phyloP scores from a whole-genome alignment of 2,113 vertebrate species.

The Oreochromis tanganicae region DNA sequence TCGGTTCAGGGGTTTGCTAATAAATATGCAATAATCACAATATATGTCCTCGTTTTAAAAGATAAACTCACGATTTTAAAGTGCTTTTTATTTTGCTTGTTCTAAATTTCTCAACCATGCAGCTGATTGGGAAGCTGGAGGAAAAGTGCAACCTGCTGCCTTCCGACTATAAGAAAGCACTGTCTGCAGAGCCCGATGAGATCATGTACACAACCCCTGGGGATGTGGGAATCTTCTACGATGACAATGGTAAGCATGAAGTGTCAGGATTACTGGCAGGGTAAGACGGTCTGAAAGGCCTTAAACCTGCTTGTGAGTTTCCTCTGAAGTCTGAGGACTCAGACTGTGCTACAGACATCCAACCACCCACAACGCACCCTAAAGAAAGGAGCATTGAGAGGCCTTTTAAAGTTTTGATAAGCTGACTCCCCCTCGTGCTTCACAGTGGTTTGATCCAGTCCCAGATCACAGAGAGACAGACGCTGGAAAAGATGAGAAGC shows the following conservation, averaged over 20 bases:
- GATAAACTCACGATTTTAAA: not conserved
- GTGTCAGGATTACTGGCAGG: not conserved
- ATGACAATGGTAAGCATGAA: slow-evolving; percentile 78
- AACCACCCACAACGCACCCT: rapidly evolving
- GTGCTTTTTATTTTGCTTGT: not conserved
- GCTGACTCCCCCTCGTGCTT: not conserved
- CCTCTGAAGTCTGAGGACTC: not conserved
- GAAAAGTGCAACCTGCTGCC: slow-evolving; percentile 81
- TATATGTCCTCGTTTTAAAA: not conserved
- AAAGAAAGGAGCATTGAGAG: not conserved
- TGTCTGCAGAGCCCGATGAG: slow-evolving; percentile 82
- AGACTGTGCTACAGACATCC: not conserved
- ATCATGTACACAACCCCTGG: slow-evolving; percentile 82
- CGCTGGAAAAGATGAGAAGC: not conserved
- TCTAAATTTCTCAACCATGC: not conserved
- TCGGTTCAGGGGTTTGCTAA: not conserved
- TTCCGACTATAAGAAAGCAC: slow-evolving; percentile 76
- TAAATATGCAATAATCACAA: not conserved
- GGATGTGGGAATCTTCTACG: slow-evolving; percentile 87
- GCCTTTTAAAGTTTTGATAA: not conserved
- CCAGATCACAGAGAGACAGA: not conserved
- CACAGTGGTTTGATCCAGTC: not conserved
- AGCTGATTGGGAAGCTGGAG: slow-evolving; percentile 83
- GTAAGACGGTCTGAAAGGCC: not conserved
- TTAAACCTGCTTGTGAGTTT: not conserved